A percentile compares a stretch with the other conserved stretches of the same genome.
phyloP scores from a whole-genome alignment of 2,797 vertebrate genomes.

The Brachyrhaphis roseni region DNA sequence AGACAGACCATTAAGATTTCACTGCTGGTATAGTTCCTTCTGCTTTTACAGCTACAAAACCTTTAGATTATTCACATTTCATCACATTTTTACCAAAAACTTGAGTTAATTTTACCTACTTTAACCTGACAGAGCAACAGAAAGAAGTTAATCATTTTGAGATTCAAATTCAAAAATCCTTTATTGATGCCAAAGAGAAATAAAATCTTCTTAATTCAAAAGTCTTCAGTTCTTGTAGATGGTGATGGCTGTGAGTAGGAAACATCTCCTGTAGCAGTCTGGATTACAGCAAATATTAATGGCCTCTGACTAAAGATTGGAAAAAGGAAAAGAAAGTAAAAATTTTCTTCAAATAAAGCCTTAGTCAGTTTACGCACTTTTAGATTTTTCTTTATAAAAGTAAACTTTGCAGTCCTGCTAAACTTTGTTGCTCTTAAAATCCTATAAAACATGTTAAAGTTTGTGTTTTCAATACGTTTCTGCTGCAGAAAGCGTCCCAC shows the following conservation, averaged over 20 bases:
- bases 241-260: no score
- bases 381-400: background rate
- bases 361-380: background rate
- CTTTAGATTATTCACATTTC: background rate
- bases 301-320: no score
- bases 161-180: background rate
- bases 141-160: background rate
- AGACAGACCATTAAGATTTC: background rate
- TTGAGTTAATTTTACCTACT: background rate
- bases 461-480: background rate
- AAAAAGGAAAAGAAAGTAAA: no score
- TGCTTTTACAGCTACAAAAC: background rate
- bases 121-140: background rate
- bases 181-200: no score
- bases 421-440: background rate
- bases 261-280: no score
- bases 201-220: no score
- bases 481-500: background rate
- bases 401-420: background rate
- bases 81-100: background rate
- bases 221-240: no score
- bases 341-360: no score
- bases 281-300: no score
- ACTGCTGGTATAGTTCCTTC: background rate
- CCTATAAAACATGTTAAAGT: background rate